Base-by-base conservation (phyloP, 2,888 invertebrate genomes). In the Strigamia crassipes region DNA sequence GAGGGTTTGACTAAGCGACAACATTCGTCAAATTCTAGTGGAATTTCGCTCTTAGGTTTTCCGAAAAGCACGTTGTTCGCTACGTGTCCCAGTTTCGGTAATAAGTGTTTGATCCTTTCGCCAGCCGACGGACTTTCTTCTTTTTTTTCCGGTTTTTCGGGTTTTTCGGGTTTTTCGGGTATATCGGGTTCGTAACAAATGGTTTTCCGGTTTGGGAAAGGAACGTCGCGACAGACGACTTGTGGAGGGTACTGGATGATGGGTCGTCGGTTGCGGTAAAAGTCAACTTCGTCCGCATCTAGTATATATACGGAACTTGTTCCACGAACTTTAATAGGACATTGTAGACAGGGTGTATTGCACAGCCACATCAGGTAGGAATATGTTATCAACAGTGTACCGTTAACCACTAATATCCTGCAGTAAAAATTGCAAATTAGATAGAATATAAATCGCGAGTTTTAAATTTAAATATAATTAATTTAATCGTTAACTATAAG, bases 281-380 rank as follows among this genome's bases (percentile, higher is more conserved):
- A 18, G 4, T 18, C 10, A 18, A 18, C 10, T 13, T 51, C 51
- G 1, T 51, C 51, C 8, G 15, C 51, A 6, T 51, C 51, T 18
- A 51, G 51, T 18, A 51, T 51, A 15, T 51, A 51, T 18, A 51
- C 0, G 51, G 51, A 9, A 51, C 51, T 21, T 61, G n/a, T 73
- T 73, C 73, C 73, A n/a, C n/a, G 34, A 3, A 41, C 41, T 21
- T 41, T 42, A 13, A 78, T 41, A 21, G 41, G 78, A 41, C 78
- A 78, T 31, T 38, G 4, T 12, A 78, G 21, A 23, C 41, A 78
- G 5, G 41, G 78, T 31, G 41, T 78, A 18, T 78, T 42, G 42
- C 38, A 78, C 34, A 78, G 18, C 78, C 78, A 78, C 38, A 78
- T 78, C 34, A 78, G 15, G 15, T 78, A 78, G 9, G 78, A 18